These are phyloP conservation scores for Rhamnusium bicolor DNA, from an alignment of 2,888 invertebrate genomes.

Conservation along the genomic window DNA sequence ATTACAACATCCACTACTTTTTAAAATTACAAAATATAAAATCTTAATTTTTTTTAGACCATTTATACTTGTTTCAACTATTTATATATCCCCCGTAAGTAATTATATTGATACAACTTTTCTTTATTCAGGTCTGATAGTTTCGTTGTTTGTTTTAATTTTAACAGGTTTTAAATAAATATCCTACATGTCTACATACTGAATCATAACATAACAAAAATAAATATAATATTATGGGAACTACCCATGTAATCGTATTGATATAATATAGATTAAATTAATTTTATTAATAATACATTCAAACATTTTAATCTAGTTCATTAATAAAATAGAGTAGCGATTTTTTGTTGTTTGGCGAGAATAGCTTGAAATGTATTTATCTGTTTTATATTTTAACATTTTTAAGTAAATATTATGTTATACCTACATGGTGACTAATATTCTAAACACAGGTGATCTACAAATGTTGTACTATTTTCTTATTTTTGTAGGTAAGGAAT, in stretches of 20 bases:
- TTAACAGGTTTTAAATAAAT: slow-evolving; percentile 14
- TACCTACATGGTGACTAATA: not conserved
- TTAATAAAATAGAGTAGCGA: too few relatives aligned
- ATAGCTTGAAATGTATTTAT: not conserved
- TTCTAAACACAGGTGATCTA: slow-evolving; percentile 18
- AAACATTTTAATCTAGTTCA: too few relatives aligned
- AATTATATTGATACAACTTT: not conserved
- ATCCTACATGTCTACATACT: slow-evolving; percentile 4
- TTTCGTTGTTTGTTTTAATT: not conserved
- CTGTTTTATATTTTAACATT: slow-evolving; percentile 7
- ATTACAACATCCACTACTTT: too few relatives aligned
- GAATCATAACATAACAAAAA: not conserved
- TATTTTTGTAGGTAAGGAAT: not conserved
- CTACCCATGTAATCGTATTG: not conserved
- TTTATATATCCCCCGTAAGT: too few relatives aligned
- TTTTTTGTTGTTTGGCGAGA: too few relatives aligned
- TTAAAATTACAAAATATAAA: too few relatives aligned
- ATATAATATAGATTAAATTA: not conserved
- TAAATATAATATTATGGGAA: not conserved
- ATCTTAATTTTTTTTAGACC: too few relatives aligned
- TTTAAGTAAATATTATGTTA: slow-evolving; percentile 16
- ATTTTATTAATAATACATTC: not conserved
- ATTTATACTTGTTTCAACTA: too few relatives aligned
- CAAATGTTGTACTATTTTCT: slow-evolving; percentile 12
- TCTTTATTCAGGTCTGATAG: not conserved